phyloP scores from a whole-genome alignment of 35 echinoderm and acorn worm genomes.

The Apostichopus californicus region DNA sequence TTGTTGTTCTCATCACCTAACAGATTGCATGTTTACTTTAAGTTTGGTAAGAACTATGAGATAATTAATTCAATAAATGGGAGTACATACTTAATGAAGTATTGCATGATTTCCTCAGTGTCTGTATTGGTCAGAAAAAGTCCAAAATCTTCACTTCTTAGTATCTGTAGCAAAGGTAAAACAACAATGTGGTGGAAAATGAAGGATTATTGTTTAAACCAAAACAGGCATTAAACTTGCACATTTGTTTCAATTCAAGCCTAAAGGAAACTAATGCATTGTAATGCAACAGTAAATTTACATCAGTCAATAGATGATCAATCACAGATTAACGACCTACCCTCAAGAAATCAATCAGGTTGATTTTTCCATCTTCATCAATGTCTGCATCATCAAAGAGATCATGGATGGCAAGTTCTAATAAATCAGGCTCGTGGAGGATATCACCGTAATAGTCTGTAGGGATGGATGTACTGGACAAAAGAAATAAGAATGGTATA shows the following conservation, averaged over 20 bases:
- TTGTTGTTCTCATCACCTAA: too few species aligned
- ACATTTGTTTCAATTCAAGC: background rate
- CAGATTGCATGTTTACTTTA: too few species aligned
- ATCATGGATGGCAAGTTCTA: slow-evolving; percentile 72
- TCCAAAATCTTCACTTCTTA: slow-evolving; percentile 53
- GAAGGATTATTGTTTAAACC: too few species aligned
- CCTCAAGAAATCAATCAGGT: slow-evolving; percentile 76
- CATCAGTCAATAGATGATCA: too few species aligned
- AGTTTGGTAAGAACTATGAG: too few species aligned
- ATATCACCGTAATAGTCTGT: slow-evolving; percentile 64
- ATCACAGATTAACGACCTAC: slow-evolving; percentile 1
- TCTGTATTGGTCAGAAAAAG: slow-evolving; percentile 50
- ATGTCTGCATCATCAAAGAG: slow-evolving; percentile 77
- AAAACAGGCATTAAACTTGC: background rate
- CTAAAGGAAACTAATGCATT: too few species aligned
- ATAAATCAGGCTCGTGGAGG: slow-evolving; percentile 65
- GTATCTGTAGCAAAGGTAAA: background rate
- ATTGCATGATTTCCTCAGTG: slow-evolving; percentile 37
- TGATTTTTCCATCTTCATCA: slow-evolving; percentile 84
- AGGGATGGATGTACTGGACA: slow-evolving; percentile 48
- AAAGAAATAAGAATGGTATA: background rate
- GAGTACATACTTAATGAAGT: slow-evolving; percentile 36
- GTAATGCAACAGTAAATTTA: too few species aligned
- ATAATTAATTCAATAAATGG: background rate
- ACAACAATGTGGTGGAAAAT: too few species aligned